A percentile compares a stretch with the other conserved stretches of the same genome.
Conservation (phyloP, 2,797 vertebrate species). For the Holocentrus rufus region DNA sequence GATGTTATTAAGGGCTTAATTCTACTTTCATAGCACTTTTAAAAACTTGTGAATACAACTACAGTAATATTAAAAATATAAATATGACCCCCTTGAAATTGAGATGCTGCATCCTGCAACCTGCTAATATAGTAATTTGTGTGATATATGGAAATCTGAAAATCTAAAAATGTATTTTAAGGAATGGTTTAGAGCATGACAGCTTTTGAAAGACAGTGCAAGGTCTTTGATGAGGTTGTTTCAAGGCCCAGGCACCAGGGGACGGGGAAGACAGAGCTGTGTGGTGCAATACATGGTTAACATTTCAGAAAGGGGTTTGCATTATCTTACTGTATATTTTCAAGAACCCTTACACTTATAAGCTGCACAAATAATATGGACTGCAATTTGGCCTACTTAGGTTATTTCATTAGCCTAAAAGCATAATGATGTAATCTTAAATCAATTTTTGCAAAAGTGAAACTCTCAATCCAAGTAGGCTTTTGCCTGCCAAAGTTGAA, state of each 20-base stretch:
- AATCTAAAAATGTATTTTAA: background rate
- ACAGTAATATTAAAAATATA: too few species aligned
- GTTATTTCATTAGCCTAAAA: background rate
- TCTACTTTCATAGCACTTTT: too few species aligned
- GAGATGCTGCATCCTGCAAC: too few species aligned
- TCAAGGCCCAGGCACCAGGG: background rate
- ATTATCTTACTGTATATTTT: background rate
- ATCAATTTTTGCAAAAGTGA: background rate
- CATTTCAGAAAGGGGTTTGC: background rate
- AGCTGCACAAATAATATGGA: background rate
- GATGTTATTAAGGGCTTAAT: too few species aligned
- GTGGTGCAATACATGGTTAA: background rate
- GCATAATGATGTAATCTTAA: background rate
- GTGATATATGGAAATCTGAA: too few species aligned
- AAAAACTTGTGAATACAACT: too few species aligned
- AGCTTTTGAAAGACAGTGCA: background rate
- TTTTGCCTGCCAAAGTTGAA: too few species aligned
- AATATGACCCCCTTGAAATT: too few species aligned
- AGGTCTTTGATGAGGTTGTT: background rate
- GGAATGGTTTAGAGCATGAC: background rate
- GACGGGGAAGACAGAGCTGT: background rate
- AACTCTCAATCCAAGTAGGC: too few species aligned
- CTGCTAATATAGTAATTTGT: too few species aligned
- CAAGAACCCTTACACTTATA: too few species aligned
- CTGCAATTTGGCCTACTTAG: background rate